Conservation (phyloP, 2,888 invertebrate genomes). For the Ormyrus labotus region DNA sequence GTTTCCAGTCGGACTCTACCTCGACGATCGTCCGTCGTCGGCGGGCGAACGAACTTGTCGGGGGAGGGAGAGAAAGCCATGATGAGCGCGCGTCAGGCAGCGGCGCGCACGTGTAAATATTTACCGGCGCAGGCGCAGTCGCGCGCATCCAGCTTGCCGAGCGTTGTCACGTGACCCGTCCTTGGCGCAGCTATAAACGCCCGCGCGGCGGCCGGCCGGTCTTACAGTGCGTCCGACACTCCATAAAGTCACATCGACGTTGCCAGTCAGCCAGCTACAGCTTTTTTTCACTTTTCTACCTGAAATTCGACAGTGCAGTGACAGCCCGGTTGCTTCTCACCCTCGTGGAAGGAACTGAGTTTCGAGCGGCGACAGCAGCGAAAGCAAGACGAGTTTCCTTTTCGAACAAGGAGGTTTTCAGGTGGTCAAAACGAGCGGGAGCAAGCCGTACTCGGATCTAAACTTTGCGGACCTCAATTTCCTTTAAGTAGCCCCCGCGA, state of each 20-base stretch:
- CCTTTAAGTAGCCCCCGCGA: slow-evolving; percentile 64
- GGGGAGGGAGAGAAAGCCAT: neutral
- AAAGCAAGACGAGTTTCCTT: neutral
- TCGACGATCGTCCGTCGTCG: neutral
- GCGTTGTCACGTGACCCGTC: slow-evolving; percentile 69
- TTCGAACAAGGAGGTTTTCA: slow-evolving; percentile 33
- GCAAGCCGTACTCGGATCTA: slow-evolving; percentile 72
- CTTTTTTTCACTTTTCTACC: neutral
- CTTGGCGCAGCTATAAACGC: slow-evolving; percentile 67
- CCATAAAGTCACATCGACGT: slow-evolving; percentile 4
- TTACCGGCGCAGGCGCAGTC: slow-evolving; percentile 70
- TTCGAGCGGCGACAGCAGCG: no score
- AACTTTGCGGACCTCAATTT: slow-evolving; percentile 72
- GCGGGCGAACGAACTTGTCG: neutral
- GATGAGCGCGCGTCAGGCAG: neutral
- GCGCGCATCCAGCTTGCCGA: neutral
- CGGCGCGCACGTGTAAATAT: slow-evolving; percentile 71
- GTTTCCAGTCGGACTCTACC: neutral
- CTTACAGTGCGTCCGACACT: slow-evolving; percentile 60
- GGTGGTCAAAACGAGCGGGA: slow-evolving; percentile 71
- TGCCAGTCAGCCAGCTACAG: no score
- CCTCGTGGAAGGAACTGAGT: no score
- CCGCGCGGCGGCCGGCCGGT: slow-evolving; percentile 70
- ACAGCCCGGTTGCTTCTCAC: no score
- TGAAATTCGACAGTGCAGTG: no score